Evolutionary conservation across 2,797 vertebrate genomes (phyloP).

Genomic region (Steatocranus sp.): DNA sequence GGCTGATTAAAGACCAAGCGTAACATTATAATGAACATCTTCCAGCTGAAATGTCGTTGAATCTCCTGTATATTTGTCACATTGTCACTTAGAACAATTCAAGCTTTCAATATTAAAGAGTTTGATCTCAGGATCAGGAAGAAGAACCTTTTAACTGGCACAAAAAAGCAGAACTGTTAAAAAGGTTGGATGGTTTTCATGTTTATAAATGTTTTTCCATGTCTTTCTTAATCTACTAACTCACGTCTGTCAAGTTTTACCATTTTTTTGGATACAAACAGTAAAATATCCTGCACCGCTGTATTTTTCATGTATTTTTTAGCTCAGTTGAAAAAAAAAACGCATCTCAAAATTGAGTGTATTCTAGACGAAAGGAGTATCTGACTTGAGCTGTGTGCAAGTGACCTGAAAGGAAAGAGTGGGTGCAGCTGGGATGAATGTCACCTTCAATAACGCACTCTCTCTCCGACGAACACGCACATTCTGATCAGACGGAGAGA

Average conservation of each 20-base stretch:
- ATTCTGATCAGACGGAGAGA: constrained; percentile 1
- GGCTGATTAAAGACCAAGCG: not conserved
- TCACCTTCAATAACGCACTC: constrained; percentile 13
- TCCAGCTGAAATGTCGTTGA: not conserved
- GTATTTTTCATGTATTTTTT: not conserved
- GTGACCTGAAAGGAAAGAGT: constrained; percentile 19
- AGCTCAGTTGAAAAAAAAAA: not conserved
- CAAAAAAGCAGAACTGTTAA: not conserved
- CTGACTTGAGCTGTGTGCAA: constrained; percentile 8
- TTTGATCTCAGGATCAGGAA: not conserved
- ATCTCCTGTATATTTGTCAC: not conserved
- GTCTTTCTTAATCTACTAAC: not conserved
- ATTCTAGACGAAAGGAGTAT: not conserved
- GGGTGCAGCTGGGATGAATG: not conserved
- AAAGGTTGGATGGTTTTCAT: not conserved
- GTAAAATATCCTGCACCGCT: not conserved
- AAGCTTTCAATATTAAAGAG: not conserved
- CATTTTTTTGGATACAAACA: not conserved
- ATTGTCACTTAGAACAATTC: not conserved
- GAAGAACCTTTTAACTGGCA: not conserved
- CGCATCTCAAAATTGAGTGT: not conserved
- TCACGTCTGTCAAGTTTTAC: not conserved
- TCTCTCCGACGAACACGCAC: not conserved
- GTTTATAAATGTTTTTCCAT: not conserved
- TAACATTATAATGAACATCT: not conserved